Evolutionary conservation across 2,888 invertebrate species (phyloP), one percentile per base, ranked within the genome.

Genomic region (Temnothorax rugatulus): DNA sequence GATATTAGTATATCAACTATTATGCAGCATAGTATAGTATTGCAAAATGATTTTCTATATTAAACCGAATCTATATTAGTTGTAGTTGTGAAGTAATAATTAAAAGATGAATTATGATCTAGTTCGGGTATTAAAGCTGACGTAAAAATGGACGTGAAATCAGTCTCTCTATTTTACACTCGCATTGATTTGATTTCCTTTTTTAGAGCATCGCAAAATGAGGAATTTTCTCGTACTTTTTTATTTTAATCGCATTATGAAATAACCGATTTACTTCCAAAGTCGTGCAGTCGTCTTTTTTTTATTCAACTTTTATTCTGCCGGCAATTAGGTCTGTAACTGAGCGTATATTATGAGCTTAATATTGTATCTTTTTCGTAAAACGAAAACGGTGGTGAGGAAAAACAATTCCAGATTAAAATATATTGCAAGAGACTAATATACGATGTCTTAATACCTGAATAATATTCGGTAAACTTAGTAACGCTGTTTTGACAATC

Each of bases 141-240:
- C 41, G 64, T 82, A 61, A 69, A 85, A 82, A 81, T 81, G 59
- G 79, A 73, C 59, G 73, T 85, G 41, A 82, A 87, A 87, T 85
- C 88, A 87, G 87, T 85, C 87, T 88, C 87, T 88, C 83, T 88
- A 81, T 54, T 79, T 81, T 57, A 74, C 64, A 73, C 50, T 86
- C 85, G 73, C n/a, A 68, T 73, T 76, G 44, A 71, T 79, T 64
- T 68, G 77, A 83, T 85, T 84, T 61, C 41, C 21, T 54, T 21
- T 64, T 59, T 57, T 47, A 44, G 41, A 77, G 59, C 44, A 64
- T 69, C 13, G 66, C n/a, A 59, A 83, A 86, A 86, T 82, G 74
- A 54, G 41, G 52, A 8, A 84, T 71, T 82, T 25, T 47, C 34
- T 83, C 25, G 21, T 38, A 66, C n/a, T 25, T 77, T 25, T 77